Base-by-base conservation (phyloP, 2,888 invertebrate genomes). In the Lysandra bellargus region DNA sequence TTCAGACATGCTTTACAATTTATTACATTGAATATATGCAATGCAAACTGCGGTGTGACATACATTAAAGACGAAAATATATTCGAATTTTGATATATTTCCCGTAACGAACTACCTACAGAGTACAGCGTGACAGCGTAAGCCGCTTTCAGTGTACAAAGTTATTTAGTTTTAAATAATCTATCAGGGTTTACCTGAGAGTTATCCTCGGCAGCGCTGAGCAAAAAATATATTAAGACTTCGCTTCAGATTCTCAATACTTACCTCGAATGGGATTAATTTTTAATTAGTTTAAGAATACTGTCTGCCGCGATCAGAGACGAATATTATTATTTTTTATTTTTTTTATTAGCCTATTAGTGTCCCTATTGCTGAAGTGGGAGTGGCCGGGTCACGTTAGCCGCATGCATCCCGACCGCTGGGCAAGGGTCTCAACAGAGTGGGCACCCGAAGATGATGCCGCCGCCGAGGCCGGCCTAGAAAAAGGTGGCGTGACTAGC, bases 81-180 rank as follows among this genome's bases (percentile, higher is more conserved):
- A 69, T 69, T 69, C 17, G 33, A 69, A 69, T 2, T 69, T 14
- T 0, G 33, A 33, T 14, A 5, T 9, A 69, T 69, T 69, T 37
- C 69, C 61, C 61, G 5, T 14, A 69, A 69, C 69, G 33, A 37
- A 69, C 69, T 33, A 69, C 33, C 69, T 9, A 69, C 69, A 6
- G 64, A 1, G 12, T 69, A 69, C 69, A 6, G 64, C 2, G 12
- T 69, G 69, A 69, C 69, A 69, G 69, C 14, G 33, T 69, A 33
- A 69, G 69, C 69, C 69, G 69, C 69, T 69, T 69, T 37, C 69
- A 69, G 33, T 69, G 14, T 69, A 30, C 69, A 69, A 33, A 69
- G 69, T 69, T 69, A 69, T 69, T 69, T 69, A 37, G 69, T 33
- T 69, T 33, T 12, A 69, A 69, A 69, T 69, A 69, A 69, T 69